Conservation (phyloP, 2,888 invertebrate genomes). For the Himalopsyche kuldschensis region DNA sequence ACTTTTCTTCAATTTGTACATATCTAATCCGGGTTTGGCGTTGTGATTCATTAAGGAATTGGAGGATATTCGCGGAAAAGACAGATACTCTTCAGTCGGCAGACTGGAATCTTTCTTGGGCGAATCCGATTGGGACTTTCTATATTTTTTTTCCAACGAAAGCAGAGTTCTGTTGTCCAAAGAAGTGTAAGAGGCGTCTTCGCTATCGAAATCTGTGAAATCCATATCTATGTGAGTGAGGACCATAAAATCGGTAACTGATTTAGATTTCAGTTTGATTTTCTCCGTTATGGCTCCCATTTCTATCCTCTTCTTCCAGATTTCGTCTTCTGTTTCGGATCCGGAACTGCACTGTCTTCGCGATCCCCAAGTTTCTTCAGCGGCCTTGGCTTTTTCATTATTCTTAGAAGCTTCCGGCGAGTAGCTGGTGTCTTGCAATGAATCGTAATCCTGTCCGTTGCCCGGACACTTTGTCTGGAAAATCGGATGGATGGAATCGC, state of each 20-base stretch:
- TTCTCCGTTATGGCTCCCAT: slow-evolving; percentile 63
- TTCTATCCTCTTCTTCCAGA: slow-evolving; percentile 63
- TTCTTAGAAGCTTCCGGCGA: slow-evolving; percentile 20
- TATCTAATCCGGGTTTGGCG: slow-evolving; percentile 29
- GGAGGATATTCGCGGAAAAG: slow-evolving; percentile 50
- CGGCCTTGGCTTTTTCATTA: background rate
- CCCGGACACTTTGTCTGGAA: slow-evolving; percentile 21
- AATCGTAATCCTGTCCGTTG: slow-evolving; percentile 32
- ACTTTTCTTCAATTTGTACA: slow-evolving; percentile 30
- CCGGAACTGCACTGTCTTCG: slow-evolving; percentile 51
- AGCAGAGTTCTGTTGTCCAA: slow-evolving; percentile 25
- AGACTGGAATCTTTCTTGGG: slow-evolving; percentile 32
- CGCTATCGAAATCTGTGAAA: slow-evolving; percentile 60
- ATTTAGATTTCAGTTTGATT: slow-evolving; percentile 67
- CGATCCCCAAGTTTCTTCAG: slow-evolving; percentile 29
- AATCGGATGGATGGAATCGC: slow-evolving; percentile 20
- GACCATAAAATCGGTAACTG: slow-evolving; percentile 68
- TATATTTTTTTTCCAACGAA: slow-evolving; percentile 13
- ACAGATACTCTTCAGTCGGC: slow-evolving; percentile 55
- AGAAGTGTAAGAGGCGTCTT: slow-evolving; percentile 42
- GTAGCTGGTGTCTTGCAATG: slow-evolving; percentile 38
- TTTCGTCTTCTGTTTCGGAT: slow-evolving; percentile 67
- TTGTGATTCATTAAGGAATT: slow-evolving; percentile 6
- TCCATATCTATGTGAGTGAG: slow-evolving; percentile 66
- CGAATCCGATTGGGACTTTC: slow-evolving; percentile 20